A percentile compares a stretch with the other conserved stretches of the same genome.
Conservation (phyloP, 2,888 invertebrate species). For the Lamellibrachia columna region DNA sequence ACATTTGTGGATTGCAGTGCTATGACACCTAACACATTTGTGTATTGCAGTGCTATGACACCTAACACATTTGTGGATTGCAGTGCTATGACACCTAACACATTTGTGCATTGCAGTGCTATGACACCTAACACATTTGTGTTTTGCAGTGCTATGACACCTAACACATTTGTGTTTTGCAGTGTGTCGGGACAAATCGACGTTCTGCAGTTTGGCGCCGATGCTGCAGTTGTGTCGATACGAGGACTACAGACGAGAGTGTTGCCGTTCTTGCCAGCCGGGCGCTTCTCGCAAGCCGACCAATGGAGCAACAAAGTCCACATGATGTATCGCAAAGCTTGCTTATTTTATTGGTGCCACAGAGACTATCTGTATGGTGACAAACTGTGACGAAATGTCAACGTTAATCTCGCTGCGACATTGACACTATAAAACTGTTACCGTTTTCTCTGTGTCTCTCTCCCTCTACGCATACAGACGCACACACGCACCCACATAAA, state of each 20-base stretch:
- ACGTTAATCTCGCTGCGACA: not conserved
- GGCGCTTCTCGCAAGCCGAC: not conserved
- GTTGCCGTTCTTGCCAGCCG: conserved; percentile 80
- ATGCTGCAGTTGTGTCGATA: conserved; percentile 88
- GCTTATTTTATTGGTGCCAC: not conserved
- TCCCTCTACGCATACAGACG: not conserved
- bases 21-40: not conserved
- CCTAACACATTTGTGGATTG: not conserved
- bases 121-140: not conserved
- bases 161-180: conserved; percentile 28
- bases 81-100: not conserved
- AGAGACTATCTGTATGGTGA: not conserved
- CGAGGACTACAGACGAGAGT: conserved; percentile 83
- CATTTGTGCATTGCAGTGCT: no score
- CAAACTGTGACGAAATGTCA: not conserved
- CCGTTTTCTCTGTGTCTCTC: not conserved
- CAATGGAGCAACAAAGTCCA: not conserved
- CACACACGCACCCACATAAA: not conserved
- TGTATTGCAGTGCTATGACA: not conserved
- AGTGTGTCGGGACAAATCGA: conserved; percentile 69
- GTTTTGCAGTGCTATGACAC: not conserved
- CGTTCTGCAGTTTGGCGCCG: conserved; percentile 86
- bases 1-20: not conserved
- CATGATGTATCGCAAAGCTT: not conserved
- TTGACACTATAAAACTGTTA: not conserved